These are phyloP conservation scores for Trematocara caparti DNA, from an alignment of 2,797 vertebrate genomes.

Conservation along the genomic window DNA sequence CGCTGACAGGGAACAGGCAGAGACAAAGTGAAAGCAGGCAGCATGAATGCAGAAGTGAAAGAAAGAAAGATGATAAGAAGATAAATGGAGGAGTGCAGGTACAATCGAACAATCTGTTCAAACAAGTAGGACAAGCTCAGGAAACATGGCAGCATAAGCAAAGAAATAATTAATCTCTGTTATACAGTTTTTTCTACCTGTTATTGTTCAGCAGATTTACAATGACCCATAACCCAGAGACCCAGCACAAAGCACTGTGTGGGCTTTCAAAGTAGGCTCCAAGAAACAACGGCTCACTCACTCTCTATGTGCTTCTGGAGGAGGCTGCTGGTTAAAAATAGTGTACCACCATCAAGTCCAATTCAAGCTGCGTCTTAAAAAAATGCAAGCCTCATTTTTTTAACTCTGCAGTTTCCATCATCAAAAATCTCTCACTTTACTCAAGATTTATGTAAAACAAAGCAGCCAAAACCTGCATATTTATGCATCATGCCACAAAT, in stretches of 20 bases:
- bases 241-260: not conserved
- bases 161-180: not conserved
- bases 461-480: not conserved
- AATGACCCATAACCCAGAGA: not conserved
- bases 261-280: conserved; percentile 1
- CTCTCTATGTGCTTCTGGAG: not conserved
- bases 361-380: not conserved
- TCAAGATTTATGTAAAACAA: not conserved
- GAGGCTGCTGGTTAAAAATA: conserved; percentile 54
- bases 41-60: not conserved
- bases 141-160: conserved; percentile 1
- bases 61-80: not conserved
- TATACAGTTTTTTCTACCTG: not conserved
- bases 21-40: not conserved
- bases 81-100: not conserved
- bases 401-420: not conserved
- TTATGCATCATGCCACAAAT: not conserved
- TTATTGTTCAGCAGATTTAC: not conserved
- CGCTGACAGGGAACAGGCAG: not conserved
- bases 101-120: not conserved
- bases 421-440: not conserved
- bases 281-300: conserved; percentile 39
- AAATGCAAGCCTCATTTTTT: not conserved
- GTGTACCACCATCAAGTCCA: conserved; percentile 5
- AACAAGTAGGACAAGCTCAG: not conserved